Base-by-base conservation (phyloP, 1,140 invertebrate genomes). In the Stegodyphus dumicola region DNA sequence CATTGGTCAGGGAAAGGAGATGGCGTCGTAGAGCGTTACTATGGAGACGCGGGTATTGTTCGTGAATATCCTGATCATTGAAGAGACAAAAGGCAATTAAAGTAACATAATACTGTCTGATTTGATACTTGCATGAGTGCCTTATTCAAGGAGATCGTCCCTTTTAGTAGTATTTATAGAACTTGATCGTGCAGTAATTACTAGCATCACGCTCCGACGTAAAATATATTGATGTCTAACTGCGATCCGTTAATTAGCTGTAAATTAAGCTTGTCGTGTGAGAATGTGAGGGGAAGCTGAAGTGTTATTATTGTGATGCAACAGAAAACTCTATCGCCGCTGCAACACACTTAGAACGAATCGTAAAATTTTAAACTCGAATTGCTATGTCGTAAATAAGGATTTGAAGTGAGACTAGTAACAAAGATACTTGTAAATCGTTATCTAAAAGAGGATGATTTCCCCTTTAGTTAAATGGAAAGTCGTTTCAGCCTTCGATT, bases 71-170 rank as follows among this genome's bases (percentile, higher is more conserved):
- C 11, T 53, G 69, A 60, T 73, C 78, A 81, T 81, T 81, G 67
- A 81, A 73, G 69, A 81, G 53, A 81, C 78, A 73, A 81, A 73
- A 81, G 69, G 78, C 78, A 81, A 81, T 81, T 81, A 81, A 81
- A 81, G 78, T 73, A 81, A 73, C 51, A 53, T 73, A 73, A 79
- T 79, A 66, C 67, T 48, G 69, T 64, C 56, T 64, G 78, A 80
- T 80, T 78, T 69, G 48, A 69, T 78, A 18, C 51, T 73, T 52
- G 77, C 77, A n/a, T 56, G 65, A 56, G 53, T 65, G 78, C 78
- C n/a, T 64, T 7, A 3, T 67, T 52, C 77, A 7, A 67, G 66
- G 77, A 49, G 66, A 69, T 79, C 70, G 49, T 53, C 33, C 33
- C 33, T 33, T 33, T 33, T 33, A 33, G 56, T 33, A 77, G 64